Evolutionary conservation across 1,140 invertebrate genomes (phyloP).

Genomic region (Trialeurodes vaporariorum): DNA sequence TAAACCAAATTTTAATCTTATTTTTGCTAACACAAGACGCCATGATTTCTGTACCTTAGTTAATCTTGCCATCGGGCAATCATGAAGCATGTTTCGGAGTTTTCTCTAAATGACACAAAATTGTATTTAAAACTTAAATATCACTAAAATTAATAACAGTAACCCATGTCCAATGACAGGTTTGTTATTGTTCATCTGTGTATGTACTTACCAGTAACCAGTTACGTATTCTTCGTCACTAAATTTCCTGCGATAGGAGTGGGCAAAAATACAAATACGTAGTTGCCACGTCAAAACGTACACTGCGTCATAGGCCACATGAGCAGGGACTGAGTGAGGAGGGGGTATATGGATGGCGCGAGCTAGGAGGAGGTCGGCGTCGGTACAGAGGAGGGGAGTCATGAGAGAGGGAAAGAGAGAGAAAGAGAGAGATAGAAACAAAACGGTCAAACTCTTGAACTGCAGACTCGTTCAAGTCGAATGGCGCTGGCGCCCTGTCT

Average conservation of each 20-base stretch:
- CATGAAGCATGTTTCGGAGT: neutral
- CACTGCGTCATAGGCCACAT: constrained; percentile 67
- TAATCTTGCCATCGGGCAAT: neutral
- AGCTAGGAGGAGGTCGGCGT: neutral
- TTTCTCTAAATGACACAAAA: neutral
- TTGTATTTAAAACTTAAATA: neutral
- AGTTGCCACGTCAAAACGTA: constrained; percentile 88
- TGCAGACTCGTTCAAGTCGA: no score
- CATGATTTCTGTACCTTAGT: neutral
- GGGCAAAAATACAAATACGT: constrained; percentile 81
- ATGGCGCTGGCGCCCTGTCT: no score
- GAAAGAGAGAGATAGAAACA: neutral
- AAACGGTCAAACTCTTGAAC: no score
- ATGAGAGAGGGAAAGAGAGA: neutral
- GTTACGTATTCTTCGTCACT: constrained; percentile 88
- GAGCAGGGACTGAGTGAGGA: neutral
- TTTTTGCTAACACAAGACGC: neutral
- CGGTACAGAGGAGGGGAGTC: neutral
- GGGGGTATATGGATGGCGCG: no score
- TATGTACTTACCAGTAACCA: constrained; percentile 6
- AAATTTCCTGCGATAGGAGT: constrained; percentile 83
- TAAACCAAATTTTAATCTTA: neutral
- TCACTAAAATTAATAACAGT: neutral
- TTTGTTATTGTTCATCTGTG: neutral
- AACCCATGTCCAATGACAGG: neutral